Evolutionary conservation across 2,113 vertebrate species (phyloP), one percentile per base, ranked within the genome.

Genomic region (Chaetodon trifascialis): DNA sequence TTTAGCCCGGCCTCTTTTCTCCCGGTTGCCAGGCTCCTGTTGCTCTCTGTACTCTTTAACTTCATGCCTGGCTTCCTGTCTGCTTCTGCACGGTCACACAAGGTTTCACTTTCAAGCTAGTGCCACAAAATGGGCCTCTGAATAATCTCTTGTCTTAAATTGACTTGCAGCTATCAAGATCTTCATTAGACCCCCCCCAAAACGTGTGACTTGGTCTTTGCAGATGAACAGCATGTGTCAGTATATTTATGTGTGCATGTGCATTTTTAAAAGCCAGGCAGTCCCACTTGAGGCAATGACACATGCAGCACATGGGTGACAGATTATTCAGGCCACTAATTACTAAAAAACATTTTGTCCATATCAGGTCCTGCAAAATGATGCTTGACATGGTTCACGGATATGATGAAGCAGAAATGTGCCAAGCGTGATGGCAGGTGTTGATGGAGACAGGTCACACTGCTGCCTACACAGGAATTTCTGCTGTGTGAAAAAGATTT

Each of bases 1-100:
- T 55, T 81, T 52, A 70, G 86, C 83, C 87, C 86, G 23, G 70
- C 89, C 86, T 82, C 76, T 80, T 82, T 81, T 68, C 70, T 86
- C 80, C 73, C 19, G 59, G 88, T 93, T 93, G 85, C 89, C 86
- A 91, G 83, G 90, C 86, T 88, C 82, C 92, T 86, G 91, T 88
- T 90, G 89, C 90, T 90, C 87, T 88, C 88, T 86, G 92, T 92
- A 90, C 89, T 92, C 86, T 92, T 89, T 91, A 89, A 89, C 91
- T 90, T 91, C 83, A 89, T 82, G 91, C 82, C 86, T 83, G 90
- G 78, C 89, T 91, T 93, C 93, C 89, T 92, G 90, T 88, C 84
- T 90, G 85, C 91, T 73, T 85, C 88, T 83, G 86, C 88, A 77
- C 51, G 71, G 71, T 87, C 84, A 62, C 86, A 85, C 80, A 85